Evolutionary conservation across 2,888 invertebrate genomes (phyloP).

Genomic region (Phaonia tiefii): DNA sequence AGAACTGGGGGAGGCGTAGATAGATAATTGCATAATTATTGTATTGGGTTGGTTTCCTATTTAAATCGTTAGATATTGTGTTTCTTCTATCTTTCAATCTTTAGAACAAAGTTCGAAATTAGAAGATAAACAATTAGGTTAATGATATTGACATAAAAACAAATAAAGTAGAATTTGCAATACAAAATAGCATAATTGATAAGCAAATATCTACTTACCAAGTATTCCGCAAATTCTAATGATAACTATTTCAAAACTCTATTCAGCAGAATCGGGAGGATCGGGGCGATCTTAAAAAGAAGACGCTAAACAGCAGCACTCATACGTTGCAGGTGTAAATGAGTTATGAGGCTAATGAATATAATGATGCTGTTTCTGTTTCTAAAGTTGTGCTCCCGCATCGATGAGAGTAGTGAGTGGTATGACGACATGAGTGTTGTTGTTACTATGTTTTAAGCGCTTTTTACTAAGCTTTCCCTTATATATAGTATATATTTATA

Average conservation of each 20-base stretch:
- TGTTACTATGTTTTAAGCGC: constrained; percentile 56
- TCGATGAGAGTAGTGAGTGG: constrained; percentile 23
- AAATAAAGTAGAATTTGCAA: constrained; percentile 6
- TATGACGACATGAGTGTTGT: constrained; percentile 17
- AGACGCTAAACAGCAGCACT: constrained; percentile 5
- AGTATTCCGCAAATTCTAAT: constrained; percentile 24
- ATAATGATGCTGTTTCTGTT: background rate
- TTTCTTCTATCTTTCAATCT: background rate
- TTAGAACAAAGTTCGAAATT: background rate
- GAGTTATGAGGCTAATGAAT: no score
- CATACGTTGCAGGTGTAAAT: constrained; percentile 1
- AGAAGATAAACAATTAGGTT: no score
- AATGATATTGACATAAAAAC: background rate
- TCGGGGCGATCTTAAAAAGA: background rate
- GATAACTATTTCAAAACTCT: constrained; percentile 27
- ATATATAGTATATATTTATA: no score
- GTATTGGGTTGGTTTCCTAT: constrained; percentile 3
- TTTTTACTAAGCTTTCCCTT: constrained; percentile 65
- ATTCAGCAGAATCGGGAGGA: constrained; percentile 7
- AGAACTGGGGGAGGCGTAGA: background rate
- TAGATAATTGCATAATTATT: constrained; percentile 12
- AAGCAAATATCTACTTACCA: constrained; percentile 16
- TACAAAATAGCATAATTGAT: background rate
- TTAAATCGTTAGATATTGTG: background rate
- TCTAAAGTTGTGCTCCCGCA: background rate